Percentiles rank a stretch among this genome's conserved stretches.
Evolutionary conservation across 2,113 vertebrate genomes (phyloP).

Genomic region (Pachycephala philippinensis): DNA sequence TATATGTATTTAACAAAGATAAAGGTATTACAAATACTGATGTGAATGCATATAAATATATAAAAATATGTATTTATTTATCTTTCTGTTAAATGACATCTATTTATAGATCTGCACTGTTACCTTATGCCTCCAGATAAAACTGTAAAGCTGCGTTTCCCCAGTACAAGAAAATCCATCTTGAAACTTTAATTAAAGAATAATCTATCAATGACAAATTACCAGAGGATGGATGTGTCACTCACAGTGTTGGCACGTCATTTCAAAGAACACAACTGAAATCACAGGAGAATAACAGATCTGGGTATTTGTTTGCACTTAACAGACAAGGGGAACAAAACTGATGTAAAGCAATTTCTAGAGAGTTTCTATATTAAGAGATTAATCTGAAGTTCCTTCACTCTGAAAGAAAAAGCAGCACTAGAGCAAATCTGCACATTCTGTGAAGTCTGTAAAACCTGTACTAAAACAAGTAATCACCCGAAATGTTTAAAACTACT

Average conservation of each 20-base stretch:
- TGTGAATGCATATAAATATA: neutral
- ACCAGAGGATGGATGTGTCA: constrained; percentile 44
- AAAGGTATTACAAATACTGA: neutral
- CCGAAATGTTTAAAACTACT: neutral
- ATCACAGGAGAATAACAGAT: constrained; percentile 14
- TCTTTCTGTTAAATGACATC: neutral
- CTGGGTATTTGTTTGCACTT: constrained; percentile 60
- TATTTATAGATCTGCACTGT: neutral
- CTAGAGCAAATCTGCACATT: neutral
- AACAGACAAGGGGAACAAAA: constrained; percentile 25
- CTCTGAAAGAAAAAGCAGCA: neutral
- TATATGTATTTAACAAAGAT: neutral
- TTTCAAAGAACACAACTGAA: constrained; percentile 44
- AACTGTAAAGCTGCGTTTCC: neutral
- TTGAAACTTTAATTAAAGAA: constrained; percentile 63
- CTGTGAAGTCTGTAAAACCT: neutral
- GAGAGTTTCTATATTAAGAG: constrained; percentile 3
- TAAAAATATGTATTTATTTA: neutral
- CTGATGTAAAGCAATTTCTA: constrained; percentile 28
- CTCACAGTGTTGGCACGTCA: constrained; percentile 1
- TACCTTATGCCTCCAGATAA: neutral
- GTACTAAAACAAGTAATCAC: neutral
- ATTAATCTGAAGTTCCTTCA: neutral
- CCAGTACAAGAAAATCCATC: constrained; percentile 9
- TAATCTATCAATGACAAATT: constrained; percentile 40